Evolutionary conservation across 2,113 vertebrate species (phyloP).

Genomic region (Oryctolagus cuniculus): mOryCun1.1 NC_091433.1:33013501-33014000

Average conservation of each 20-base stretch:
- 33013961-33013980: constrained; percentile 33
- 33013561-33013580: background rate
- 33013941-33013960: constrained; percentile 43
- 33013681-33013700: constrained; percentile 99
- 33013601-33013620: constrained; percentile 52
- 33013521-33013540: constrained; percentile 72
- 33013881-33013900: background rate
- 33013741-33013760: constrained; percentile 97
- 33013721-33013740: constrained; percentile 99
- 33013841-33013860: constrained; percentile 60
- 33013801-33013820: background rate
- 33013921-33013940: constrained; percentile 49
- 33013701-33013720: constrained; percentile 97
- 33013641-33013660: constrained; percentile 92
- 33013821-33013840: background rate
- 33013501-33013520: constrained; percentile 77
- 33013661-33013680: constrained; percentile 99
- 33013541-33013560: constrained; percentile 66
- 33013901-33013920: background rate
- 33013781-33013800: constrained; percentile 92
- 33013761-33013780: constrained; percentile 98
- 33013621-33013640: constrained; percentile 38
- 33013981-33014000: constrained; percentile 35
- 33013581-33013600: constrained; percentile 74
- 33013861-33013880: background rate